Conservation (phyloP, 1,140 invertebrate genomes). For the Atopsyche davidsoni region DNA sequence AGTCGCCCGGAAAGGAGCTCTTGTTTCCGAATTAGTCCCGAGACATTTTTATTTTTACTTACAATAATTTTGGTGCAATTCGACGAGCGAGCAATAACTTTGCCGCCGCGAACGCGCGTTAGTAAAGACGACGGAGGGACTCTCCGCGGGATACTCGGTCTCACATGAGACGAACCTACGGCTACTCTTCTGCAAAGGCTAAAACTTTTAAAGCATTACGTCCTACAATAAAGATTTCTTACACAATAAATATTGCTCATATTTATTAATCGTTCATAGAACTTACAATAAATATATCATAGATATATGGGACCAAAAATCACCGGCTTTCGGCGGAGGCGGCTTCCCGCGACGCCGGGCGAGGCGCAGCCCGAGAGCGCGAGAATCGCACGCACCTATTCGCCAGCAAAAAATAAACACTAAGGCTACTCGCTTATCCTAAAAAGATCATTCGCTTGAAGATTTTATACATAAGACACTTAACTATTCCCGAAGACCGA, state of each 20-base stretch:
- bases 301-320: conserved; percentile 91
- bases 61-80: neutral
- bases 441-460: conserved; percentile 13
- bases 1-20: conserved; percentile 28
- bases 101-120: conserved; percentile 10
- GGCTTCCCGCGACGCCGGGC: conserved; percentile 13
- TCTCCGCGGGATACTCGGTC: conserved; percentile 7
- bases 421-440: conserved; percentile 11
- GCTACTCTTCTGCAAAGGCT: neutral
- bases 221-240: conserved; percentile 19
- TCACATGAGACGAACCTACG: conserved; percentile 18
- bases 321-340: conserved; percentile 52
- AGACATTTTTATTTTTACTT: conserved; percentile 11
- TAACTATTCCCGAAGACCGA: conserved; percentile 5
- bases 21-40: conserved; percentile 26
- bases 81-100: conserved; percentile 19
- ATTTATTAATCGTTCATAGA: conserved; percentile 71
- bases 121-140: conserved; percentile 6
- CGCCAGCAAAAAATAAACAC: conserved; percentile 28
- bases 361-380: conserved; percentile 10
- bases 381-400: conserved; percentile 20
- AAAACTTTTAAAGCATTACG: conserved; percentile 25
- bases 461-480: conserved; percentile 12
- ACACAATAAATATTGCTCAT: conserved; percentile 26
- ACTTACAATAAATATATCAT: conserved; percentile 92